Base-by-base conservation (phyloP, 2,888 invertebrate species). In the Rhaphigaster nebulosa region DNA sequence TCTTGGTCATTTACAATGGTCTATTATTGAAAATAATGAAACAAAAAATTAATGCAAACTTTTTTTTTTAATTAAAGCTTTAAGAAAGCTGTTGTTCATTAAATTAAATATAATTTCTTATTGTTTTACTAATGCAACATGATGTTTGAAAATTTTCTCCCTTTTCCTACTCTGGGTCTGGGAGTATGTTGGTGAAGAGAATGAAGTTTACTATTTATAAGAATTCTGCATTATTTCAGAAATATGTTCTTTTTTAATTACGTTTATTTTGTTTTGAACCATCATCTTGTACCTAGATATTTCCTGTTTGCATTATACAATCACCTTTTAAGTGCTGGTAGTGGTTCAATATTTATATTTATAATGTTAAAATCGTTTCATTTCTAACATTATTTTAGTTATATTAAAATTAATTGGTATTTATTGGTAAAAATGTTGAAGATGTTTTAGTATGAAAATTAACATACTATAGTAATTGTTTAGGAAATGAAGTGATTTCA, bases 311-410 rank as follows among this genome's bases (percentile, higher is more conserved):
- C 26, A 84, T 84, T 84, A 84, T 50, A 84, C 41, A 45, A 45
- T 84, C 84, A 84, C 84, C 84, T n/a, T 87, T 65, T 60, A 65
- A 88, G 38, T 56, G 34, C 41, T 88, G 60, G 88, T 88, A 88
- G 41, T 60, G 65, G 65, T 60, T 88, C 60, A 60, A 29, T 54
- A 87, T 87, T 26, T 60, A 88, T 56, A 41, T 34, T 18, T 29
- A 38, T 56, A 41, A 84, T 84, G 84, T 84, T 76, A 50, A 84
- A 84, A 88, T 41, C 88, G 41, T 88, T 88, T 88, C 88, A 65
- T 88, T 65, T 60, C 60, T 29, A 41, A 56, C 65, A 84, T 84
- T 41, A 45, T 50, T 84, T 45, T 45, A 50, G 45, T 45, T 84
- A n/a, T 50, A 12, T 84, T 50, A 45, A 41, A n/a, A 84, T 45